These are phyloP conservation scores for Brachyptera putata DNA, from an alignment of 2,888 invertebrate genomes.

Conservation along the genomic window DNA sequence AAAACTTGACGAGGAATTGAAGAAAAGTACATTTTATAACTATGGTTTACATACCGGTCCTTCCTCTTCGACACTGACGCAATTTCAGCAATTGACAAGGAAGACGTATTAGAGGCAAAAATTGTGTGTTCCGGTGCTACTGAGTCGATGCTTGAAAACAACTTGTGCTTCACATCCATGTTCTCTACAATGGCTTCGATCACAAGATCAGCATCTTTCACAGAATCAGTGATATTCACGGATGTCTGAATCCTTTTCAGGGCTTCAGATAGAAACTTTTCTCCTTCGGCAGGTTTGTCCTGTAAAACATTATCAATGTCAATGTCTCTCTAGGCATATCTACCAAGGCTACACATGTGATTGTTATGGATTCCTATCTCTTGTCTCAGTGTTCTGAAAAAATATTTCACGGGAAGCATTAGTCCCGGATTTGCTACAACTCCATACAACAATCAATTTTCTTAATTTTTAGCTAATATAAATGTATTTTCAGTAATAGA, in stretches of 20 bases:
- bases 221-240: constrained; percentile 57
- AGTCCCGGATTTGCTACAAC: too few species aligned
- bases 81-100: constrained; percentile 78
- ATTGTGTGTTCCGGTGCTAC: constrained; percentile 67
- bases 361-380: too few species aligned
- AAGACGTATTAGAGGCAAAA: constrained; percentile 87
- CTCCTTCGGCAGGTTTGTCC: constrained; percentile 60
- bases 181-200: constrained; percentile 87
- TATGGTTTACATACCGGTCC: constrained; percentile 50
- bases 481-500: too few species aligned
- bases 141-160: constrained; percentile 68
- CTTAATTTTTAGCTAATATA: too few species aligned
- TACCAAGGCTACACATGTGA: too few species aligned
- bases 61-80: constrained; percentile 66
- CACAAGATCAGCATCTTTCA: constrained; percentile 66
- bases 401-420: too few species aligned
- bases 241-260: constrained; percentile 57
- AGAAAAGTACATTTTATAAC: too few species aligned
- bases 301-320: constrained; percentile 33
- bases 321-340: too few species aligned
- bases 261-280: constrained; percentile 63
- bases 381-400: too few species aligned
- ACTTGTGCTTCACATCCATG: constrained; percentile 67
- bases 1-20: too few species aligned
- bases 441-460: too few species aligned